Conservation (phyloP, 2,113 vertebrate genomes). For the Chinchilla lanigera region DNA sequence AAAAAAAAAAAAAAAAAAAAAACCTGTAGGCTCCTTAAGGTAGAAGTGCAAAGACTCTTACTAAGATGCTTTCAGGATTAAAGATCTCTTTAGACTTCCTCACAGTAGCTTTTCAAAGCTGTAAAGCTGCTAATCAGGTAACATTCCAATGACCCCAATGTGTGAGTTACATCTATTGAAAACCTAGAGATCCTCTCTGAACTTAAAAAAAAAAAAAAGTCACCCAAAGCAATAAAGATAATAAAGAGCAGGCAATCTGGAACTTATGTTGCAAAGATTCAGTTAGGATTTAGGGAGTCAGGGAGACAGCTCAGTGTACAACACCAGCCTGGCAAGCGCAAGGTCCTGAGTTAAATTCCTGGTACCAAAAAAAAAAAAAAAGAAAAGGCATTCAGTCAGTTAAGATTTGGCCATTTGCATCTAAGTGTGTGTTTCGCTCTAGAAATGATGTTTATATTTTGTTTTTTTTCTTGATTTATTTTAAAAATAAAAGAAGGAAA, state of each 20-base stretch:
- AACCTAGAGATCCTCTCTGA: background rate
- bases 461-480: too few species aligned
- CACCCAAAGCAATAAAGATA: background rate
- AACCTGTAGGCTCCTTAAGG: background rate
- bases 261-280: background rate
- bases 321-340: too few species aligned
- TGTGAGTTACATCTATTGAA: background rate
- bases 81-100: background rate
- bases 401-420: conserved; percentile 14
- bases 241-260: background rate
- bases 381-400: background rate
- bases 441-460: conserved; percentile 36
- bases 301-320: too few species aligned
- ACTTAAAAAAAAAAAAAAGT: background rate
- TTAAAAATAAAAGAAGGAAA: too few species aligned
- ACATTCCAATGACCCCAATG: background rate
- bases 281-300: background rate
- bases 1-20: background rate
- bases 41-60: background rate
- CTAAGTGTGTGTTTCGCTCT: background rate
- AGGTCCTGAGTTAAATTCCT: too few species aligned
- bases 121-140: background rate
- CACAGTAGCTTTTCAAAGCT: background rate
- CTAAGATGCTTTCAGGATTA: conserved; percentile 5
- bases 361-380: too few species aligned